phyloP scores from a whole-genome alignment of 2,888 invertebrate genomes.

The Craniophora ligustri region DNA sequence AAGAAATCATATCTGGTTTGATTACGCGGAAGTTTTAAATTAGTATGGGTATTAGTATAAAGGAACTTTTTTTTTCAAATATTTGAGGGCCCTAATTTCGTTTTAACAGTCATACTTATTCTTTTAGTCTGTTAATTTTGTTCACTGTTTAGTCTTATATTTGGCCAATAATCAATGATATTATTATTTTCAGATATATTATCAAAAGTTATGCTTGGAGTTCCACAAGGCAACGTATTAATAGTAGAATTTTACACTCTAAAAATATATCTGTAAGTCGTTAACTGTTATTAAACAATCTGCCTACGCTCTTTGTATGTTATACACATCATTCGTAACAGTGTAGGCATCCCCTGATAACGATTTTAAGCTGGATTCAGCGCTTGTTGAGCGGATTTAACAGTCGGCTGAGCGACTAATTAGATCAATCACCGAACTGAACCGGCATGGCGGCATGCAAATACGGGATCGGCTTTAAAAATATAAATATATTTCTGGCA shows the following conservation, averaged over 20 bases:
- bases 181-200: not conserved
- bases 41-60: too few relatives aligned
- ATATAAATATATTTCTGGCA: constrained; percentile 1
- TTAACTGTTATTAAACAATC: too few relatives aligned
- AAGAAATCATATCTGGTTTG: too few relatives aligned
- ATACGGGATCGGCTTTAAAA: constrained; percentile 34
- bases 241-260: too few relatives aligned
- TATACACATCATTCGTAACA: not conserved
- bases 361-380: constrained; percentile 34
- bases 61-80: too few relatives aligned
- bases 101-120: too few relatives aligned
- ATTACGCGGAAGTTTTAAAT: too few relatives aligned
- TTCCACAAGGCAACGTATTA: not conserved
- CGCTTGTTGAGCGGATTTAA: constrained; percentile 41
- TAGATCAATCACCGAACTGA: constrained; percentile 57
- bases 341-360: constrained; percentile 8
- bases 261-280: too few relatives aligned
- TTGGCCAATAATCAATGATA: not conserved
- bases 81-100: too few relatives aligned
- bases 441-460: constrained; percentile 34
- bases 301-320: too few relatives aligned
- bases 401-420: constrained; percentile 61
- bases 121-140: too few relatives aligned
- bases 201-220: not conserved
- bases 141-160: too few relatives aligned